Evolutionary conservation across 2,113 vertebrate genomes (phyloP), one percentile per base, ranked within the genome.

Genomic region (Tragelaphus imberbis): DNA sequence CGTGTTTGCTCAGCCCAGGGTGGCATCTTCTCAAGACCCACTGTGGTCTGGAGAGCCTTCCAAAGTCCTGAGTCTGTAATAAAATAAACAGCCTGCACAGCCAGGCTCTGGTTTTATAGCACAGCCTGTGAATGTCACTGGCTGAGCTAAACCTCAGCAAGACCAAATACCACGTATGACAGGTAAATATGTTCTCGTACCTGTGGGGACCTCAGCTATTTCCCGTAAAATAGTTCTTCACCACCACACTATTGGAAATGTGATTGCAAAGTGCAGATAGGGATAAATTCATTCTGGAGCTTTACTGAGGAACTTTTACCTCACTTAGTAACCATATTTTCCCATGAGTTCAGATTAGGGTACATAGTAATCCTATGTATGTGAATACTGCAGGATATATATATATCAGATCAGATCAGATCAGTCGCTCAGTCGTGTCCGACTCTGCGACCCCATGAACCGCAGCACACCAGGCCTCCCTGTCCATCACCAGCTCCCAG

Each of bases 21-120:
- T 89, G 96, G 96, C 97, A 84, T 98, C 97, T 90, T 63, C 96
- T 99, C 97, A 98, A 96, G 97, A 96, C 87, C 79, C 95, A 90
- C 5, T 4, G 47, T 86, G 94, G 80, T 95, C 89, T 96, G 97
- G 96, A 98, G 97, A 98, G 63, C 49, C 91, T 96, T 97, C 96
- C 93, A 97, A 96, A 98, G 95, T 30, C 65, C 84, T 96, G 84
- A 79, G 56, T 96, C 97, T 92, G 53, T 61, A 96, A 90, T 85
- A 95, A 97, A 98, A 92, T 90, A 90, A 98, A 97, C 84, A 75
- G 10, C 15, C 91, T 96, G 81, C 77, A 84, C 92, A 96, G 82
- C 96, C 27, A 88, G 40, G 5, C 88, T 97, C 68, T 0, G 55
- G 19, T 97, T 58, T 96, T n/a, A 93, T 10, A 44, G 27, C 17